phyloP scores from a whole-genome alignment of 2,797 vertebrate genomes.

The Rhadinocentrus ornatus region DNA sequence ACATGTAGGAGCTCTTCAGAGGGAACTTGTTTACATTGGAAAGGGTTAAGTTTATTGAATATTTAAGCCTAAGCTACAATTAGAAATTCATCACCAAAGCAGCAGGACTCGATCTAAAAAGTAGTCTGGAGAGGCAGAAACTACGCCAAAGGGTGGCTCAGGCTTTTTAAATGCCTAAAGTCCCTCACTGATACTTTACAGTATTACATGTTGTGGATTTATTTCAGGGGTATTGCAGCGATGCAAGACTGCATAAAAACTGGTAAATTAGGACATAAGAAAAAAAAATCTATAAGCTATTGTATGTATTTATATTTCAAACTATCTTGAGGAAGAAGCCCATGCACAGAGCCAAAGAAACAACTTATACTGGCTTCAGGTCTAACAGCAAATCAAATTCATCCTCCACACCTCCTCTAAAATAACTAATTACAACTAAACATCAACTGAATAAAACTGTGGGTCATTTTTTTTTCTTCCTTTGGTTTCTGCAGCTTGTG shows the following conservation, averaged over 20 bases:
- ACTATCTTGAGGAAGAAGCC: background rate
- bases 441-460: background rate
- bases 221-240: slow-evolving; percentile 4
- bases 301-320: background rate
- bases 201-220: slow-evolving; percentile 33
- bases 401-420: background rate
- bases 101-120: slow-evolving; percentile 25
- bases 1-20: slow-evolving; percentile 60
- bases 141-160: slow-evolving; percentile 29
- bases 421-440: background rate
- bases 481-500: slow-evolving; percentile 31
- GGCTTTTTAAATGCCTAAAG: slow-evolving; percentile 29
- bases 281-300: background rate
- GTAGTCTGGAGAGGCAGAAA: slow-evolving; percentile 7
- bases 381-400: background rate
- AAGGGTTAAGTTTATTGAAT: slow-evolving; percentile 71
- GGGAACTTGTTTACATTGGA: slow-evolving; percentile 68
- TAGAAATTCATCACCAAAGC: slow-evolving; percentile 52
- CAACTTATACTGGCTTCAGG: background rate
- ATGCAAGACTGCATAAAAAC: slow-evolving; percentile 5
- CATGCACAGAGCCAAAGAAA: background rate
- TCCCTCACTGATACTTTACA: slow-evolving; percentile 39
- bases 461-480: background rate
- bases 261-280: background rate
- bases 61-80: slow-evolving; percentile 58